phyloP scores from a whole-genome alignment of 2,888 invertebrate genomes.

The Dione juno region DNA sequence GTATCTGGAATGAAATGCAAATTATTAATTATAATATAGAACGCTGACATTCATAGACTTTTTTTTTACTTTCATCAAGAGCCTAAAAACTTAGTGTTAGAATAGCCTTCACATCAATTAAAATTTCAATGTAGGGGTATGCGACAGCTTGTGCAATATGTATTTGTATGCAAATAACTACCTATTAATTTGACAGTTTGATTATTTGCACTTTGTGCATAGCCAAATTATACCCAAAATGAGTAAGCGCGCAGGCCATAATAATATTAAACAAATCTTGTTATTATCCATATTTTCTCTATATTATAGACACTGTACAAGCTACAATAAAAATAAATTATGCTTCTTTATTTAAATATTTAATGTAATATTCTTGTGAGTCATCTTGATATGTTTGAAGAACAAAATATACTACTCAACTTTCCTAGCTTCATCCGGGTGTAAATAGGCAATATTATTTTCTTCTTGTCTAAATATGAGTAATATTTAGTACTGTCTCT shows the following conservation, averaged over 20 bases:
- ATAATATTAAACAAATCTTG: conserved; percentile 14
- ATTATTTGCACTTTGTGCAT: conserved; percentile 30
- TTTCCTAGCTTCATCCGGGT: not conserved
- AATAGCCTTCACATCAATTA: conserved; percentile 38
- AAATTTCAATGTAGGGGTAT: conserved; percentile 31
- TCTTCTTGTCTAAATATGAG: no score
- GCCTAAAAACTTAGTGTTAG: conserved; percentile 1
- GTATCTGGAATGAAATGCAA: no score
- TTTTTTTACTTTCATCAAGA: conserved; percentile 1
- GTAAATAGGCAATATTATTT: not conserved
- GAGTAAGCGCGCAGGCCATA: conserved; percentile 27
- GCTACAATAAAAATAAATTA: not conserved
- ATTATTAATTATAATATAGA: not conserved
- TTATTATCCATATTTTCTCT: conserved; percentile 1
- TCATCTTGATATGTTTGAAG: not conserved
- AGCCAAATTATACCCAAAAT: conserved; percentile 36
- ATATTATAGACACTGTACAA: not conserved
- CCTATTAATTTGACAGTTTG: conserved; percentile 41
- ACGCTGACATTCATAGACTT: not conserved
- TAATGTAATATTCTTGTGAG: not conserved
- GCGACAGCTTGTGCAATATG: conserved; percentile 36
- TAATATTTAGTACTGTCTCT: not conserved
- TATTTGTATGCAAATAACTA: conserved; percentile 39
- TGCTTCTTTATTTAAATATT: not conserved
- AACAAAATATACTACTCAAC: not conserved